phyloP scores from a whole-genome alignment of 2,113 vertebrate genomes.

The Actinemys pallida region DNA sequence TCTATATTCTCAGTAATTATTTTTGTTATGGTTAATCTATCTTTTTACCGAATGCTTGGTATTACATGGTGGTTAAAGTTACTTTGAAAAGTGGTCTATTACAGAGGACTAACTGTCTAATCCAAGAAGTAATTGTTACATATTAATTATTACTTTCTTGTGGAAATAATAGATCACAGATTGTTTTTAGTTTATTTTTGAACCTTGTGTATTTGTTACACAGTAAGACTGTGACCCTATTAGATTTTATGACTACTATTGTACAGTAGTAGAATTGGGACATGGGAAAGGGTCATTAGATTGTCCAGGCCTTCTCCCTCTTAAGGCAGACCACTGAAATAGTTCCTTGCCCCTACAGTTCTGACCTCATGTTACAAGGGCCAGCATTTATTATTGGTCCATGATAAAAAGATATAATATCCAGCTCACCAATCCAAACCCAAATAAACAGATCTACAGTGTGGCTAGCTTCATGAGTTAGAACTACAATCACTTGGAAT shows the following conservation, averaged over 20 bases:
- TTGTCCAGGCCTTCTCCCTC: neutral
- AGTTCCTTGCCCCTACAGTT: neutral
- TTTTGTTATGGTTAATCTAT: slow-evolving; percentile 22
- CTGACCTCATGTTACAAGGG: neutral
- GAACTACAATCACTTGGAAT: neutral
- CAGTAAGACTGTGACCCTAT: neutral
- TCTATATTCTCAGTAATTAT: slow-evolving; percentile 4
- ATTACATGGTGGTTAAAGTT: slow-evolving; percentile 11
- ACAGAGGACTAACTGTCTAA: slow-evolving; percentile 3
- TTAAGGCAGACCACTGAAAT: neutral
- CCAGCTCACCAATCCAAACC: neutral
- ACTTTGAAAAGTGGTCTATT: slow-evolving; percentile 28
- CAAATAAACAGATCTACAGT: neutral
- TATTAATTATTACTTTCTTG: neutral
- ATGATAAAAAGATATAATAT: neutral
- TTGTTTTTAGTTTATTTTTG: neutral
- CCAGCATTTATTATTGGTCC: neutral
- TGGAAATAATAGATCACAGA: neutral
- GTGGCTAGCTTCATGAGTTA: neutral
- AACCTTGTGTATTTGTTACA: neutral
- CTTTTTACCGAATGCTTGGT: slow-evolving; percentile 40
- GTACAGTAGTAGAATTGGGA: neutral
- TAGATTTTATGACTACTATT: neutral
- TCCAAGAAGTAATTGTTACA: slow-evolving; percentile 4
- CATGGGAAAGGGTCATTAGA: neutral